These are phyloP conservation scores for Seira sanloemensis DNA, from an alignment of 2,888 invertebrate species.

Conservation along the genomic window DNA sequence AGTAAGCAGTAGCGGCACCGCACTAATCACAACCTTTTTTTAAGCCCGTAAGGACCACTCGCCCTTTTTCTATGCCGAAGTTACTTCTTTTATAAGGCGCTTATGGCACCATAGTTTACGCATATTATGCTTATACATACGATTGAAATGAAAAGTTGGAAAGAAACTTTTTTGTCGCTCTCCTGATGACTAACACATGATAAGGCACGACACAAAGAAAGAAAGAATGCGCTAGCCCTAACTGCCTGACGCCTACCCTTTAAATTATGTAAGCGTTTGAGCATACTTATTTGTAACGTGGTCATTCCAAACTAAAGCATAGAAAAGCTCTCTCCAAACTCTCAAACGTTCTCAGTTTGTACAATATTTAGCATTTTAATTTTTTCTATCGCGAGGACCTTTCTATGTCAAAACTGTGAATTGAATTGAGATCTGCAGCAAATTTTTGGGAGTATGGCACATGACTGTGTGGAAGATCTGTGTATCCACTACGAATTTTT, in stretches of 20 bases:
- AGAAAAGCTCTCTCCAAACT: too few relatives aligned
- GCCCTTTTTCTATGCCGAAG: slow-evolving; percentile 31
- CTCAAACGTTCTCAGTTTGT: too few relatives aligned
- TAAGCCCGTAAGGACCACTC: slow-evolving; percentile 31
- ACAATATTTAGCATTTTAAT: too few relatives aligned
- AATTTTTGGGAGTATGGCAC: too few relatives aligned
- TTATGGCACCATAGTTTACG: not conserved
- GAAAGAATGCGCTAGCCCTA: too few relatives aligned
- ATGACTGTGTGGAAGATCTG: too few relatives aligned
- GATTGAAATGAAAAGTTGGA: slow-evolving; percentile 10
- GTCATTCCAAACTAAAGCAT: too few relatives aligned
- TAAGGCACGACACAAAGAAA: not conserved
- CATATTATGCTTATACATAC: not conserved
- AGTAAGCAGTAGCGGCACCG: not conserved
- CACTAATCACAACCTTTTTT: not conserved
- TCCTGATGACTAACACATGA: not conserved
- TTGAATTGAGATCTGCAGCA: too few relatives aligned
- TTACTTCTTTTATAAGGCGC: slow-evolving; percentile 30
- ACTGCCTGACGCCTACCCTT: not conserved
- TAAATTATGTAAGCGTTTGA: slow-evolving; percentile 12
- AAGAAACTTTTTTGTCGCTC: not conserved
- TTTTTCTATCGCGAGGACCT: too few relatives aligned
- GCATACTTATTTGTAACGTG: not conserved
- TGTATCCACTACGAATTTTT: too few relatives aligned
- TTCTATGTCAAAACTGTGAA: too few relatives aligned